A percentile compares a stretch with the other conserved stretches of the same genome.
These are phyloP conservation scores for Stratiomys singularior DNA, from an alignment of 2,888 invertebrate species.

Conservation along the genomic window DNA sequence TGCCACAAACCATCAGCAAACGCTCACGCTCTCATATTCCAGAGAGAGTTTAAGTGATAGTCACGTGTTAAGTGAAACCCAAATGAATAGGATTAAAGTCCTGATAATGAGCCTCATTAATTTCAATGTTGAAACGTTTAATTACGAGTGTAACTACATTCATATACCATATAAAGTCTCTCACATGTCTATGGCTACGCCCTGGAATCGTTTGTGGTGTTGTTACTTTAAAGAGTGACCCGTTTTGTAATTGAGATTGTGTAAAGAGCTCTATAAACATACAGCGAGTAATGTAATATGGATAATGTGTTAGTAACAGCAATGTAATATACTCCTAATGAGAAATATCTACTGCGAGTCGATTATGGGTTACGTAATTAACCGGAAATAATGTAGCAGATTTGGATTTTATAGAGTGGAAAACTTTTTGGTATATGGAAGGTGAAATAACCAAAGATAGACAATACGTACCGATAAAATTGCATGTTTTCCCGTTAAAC, in stretches of 20 bases:
- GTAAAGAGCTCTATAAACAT: neutral
- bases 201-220: neutral
- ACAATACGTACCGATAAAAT: too few relatives aligned
- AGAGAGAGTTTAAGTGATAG: neutral
- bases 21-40: neutral
- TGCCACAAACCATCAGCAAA: too few relatives aligned
- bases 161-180: neutral
- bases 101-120: slow-evolving; percentile 14
- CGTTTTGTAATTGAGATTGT: neutral
- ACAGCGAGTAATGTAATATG: too few relatives aligned
- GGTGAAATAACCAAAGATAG: too few relatives aligned
- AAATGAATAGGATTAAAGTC: slow-evolving; percentile 4
- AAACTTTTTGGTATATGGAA: too few relatives aligned
- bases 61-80: slow-evolving; percentile 11
- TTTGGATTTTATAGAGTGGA: too few relatives aligned
- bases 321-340: neutral
- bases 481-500: too few relatives aligned
- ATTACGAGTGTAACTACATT: slow-evolving; percentile 12
- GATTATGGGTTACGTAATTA: too few relatives aligned
- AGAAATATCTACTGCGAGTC: neutral
- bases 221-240: neutral
- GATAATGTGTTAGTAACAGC: neutral
- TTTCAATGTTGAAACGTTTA: slow-evolving; percentile 6
- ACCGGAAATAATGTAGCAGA: too few relatives aligned
- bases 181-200: neutral